A percentile compares a stretch with the other conserved stretches of the same genome.
Evolutionary conservation across 2,797 vertebrate genomes (phyloP).

Genomic region (Cetoscarus ocellatus): DNA sequence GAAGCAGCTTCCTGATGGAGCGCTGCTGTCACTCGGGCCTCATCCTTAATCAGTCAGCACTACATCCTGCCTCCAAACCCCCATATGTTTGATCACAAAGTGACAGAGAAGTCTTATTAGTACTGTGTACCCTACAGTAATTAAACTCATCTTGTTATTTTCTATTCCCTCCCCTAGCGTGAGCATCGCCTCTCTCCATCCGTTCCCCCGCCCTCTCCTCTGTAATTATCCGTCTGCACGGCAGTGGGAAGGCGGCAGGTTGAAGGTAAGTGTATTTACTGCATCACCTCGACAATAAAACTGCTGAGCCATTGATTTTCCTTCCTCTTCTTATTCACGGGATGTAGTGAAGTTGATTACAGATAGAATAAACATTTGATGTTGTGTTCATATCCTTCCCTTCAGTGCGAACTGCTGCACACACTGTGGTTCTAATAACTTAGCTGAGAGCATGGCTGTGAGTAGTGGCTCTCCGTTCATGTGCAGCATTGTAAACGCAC

Average conservation of each 20-base stretch:
- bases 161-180: constrained; percentile 48
- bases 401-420: constrained; percentile 6
- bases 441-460: neutral
- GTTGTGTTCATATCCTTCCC: constrained; percentile 63
- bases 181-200: constrained; percentile 22
- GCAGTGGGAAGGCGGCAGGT: constrained; percentile 56
- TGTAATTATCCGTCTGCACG: constrained; percentile 61
- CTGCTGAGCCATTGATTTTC: constrained; percentile 80
- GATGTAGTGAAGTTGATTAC: constrained; percentile 77
- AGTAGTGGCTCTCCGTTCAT: neutral
- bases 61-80: constrained; percentile 34
- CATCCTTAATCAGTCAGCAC: constrained; percentile 43
- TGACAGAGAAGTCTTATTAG: constrained; percentile 52
- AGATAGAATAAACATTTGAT: constrained; percentile 79
- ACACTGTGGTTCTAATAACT: constrained; percentile 12
- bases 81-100: constrained; percentile 52
- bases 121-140: constrained; percentile 39
- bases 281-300: constrained; percentile 73
- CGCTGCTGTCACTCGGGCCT: constrained; percentile 21
- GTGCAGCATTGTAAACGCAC: neutral
- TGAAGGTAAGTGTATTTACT: constrained; percentile 86
- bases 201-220: constrained; percentile 27
- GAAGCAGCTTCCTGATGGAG: constrained; percentile 26
- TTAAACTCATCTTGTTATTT: constrained; percentile 59
- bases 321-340: constrained; percentile 24